Evolutionary conservation across 2,113 vertebrate genomes (phyloP), one percentile per base, ranked within the genome.

Genomic region (Melanotaenia duboulayi): DNA sequence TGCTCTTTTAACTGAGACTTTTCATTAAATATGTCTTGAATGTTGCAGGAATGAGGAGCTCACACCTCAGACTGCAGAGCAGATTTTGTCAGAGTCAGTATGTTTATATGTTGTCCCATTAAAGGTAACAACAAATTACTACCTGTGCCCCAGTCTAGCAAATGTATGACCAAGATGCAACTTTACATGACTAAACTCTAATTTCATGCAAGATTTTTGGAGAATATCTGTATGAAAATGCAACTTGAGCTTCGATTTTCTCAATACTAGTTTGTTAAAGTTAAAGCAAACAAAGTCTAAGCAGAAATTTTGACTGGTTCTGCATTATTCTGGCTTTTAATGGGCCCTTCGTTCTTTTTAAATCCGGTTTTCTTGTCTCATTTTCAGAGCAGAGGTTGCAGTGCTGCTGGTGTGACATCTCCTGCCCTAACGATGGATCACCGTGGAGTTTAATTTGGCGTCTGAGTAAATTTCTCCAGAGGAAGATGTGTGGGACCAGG

Each of bases 391-490:
- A 54, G 24, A 48, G 14, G 59, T 23, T 11, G 39, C 1, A 10
- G 44, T 3, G 22, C 22, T 50, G 61, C 2, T 17, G 32, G 28
- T 50, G n/a, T 72, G 67, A 65, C 50, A 7, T n/a, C 54, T 65
- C 56, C 67, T 42, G 59, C 20, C 2, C 22, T 1, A n/a, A 1
- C 52, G 77, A 72, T 56, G 66, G 80, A 71, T 72, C 48, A 28
- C 48, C 25, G 23, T 4, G 59, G 51, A 37, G 6, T 52, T 69
- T 78, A 44, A 74, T 82, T 56, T 65, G 65, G 17, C 76, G 37
- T n/a, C 37, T 49, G 19, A 46, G 25, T 66, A 9, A 59, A 22
- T 76, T 24, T 42, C 28, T 65, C 7, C 40, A n/a, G 28, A 4
- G 37, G 55, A 56, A 39, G 62, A n/a, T 24, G 57, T 23, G 49